Conservation (phyloP, 1,140 invertebrate species). For the Pogonognathellus flavescens region DNA sequence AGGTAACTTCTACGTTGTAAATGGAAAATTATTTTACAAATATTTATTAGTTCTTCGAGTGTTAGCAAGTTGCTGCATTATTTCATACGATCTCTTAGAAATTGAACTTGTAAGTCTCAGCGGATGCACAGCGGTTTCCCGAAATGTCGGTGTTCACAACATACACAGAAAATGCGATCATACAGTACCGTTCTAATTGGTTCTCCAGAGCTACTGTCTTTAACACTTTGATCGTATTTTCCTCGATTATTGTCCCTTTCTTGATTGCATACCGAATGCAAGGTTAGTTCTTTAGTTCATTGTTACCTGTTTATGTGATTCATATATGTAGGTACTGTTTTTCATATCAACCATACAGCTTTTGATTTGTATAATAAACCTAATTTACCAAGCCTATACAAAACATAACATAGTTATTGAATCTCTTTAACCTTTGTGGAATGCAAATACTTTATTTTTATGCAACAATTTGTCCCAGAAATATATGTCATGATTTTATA, state of each 20-base stretch:
- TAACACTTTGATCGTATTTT: slow-evolving; percentile 70
- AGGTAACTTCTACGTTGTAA: no score
- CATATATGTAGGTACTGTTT: no score
- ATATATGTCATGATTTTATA: no score
- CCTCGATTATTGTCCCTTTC: slow-evolving; percentile 74
- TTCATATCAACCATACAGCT: no score
- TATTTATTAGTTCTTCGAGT: no score
- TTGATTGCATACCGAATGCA: slow-evolving; percentile 74
- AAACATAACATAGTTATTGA: no score
- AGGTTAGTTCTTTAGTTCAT: slow-evolving; percentile 71
- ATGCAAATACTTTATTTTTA: no score
- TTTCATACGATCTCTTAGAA: background rate
- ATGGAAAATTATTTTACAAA: no score
- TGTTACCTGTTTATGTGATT: background rate
- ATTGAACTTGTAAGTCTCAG: background rate
- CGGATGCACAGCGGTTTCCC: background rate
- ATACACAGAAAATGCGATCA: slow-evolving; percentile 54
- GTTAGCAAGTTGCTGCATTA: no score
- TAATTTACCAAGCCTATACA: background rate
- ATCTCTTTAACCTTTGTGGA: no score
- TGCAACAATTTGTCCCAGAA: no score
- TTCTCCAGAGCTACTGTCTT: slow-evolving; percentile 76
- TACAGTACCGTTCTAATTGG: slow-evolving; percentile 73
- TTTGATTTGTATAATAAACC: no score
- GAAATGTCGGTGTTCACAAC: slow-evolving; percentile 43